Conservation (phyloP, 1,140 invertebrate genomes). For the Dendroctonus ponderosae region DNA sequence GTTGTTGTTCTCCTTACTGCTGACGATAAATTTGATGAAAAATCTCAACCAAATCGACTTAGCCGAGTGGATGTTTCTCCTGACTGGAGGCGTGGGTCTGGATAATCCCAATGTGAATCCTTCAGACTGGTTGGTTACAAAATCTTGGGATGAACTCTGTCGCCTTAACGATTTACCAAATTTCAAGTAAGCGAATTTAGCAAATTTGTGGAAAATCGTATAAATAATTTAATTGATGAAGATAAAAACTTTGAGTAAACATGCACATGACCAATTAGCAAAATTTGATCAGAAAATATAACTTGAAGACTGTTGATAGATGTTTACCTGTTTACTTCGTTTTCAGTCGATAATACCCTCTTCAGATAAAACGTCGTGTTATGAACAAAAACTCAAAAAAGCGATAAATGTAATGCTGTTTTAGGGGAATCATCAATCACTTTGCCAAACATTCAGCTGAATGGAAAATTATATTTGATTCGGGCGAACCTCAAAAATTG, state of each 20-base stretch:
- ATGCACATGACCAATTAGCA: neutral
- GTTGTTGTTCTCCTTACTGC: constrained; percentile 83
- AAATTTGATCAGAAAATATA: no score
- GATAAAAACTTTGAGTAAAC: no score
- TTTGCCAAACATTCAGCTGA: constrained; percentile 56
- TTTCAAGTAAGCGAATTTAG: constrained; percentile 55
- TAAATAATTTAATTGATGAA: no score
- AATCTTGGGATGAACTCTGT: constrained; percentile 85
- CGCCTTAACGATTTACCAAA: constrained; percentile 60
- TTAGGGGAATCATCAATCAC: constrained; percentile 62
- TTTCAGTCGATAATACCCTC: no score
- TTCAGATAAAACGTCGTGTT: no score
- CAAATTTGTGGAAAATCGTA: neutral
- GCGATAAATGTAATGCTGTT: constrained; percentile 35
- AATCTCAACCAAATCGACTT: constrained; percentile 66
- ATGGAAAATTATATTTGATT: constrained; percentile 79
- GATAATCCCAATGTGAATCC: constrained; percentile 76
- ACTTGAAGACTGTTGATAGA: no score
- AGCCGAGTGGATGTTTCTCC: constrained; percentile 81
- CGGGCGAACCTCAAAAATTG: constrained; percentile 64
- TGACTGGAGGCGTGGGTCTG: constrained; percentile 82
- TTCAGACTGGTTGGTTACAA: constrained; percentile 67
- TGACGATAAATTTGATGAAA: constrained; percentile 80
- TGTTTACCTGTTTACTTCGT: no score
- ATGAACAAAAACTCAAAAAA: no score